A percentile compares a stretch with the other conserved stretches of the same genome.
Evolutionary conservation across 1,140 invertebrate species (phyloP).

Genomic region (Neodiprion virginianus): DNA sequence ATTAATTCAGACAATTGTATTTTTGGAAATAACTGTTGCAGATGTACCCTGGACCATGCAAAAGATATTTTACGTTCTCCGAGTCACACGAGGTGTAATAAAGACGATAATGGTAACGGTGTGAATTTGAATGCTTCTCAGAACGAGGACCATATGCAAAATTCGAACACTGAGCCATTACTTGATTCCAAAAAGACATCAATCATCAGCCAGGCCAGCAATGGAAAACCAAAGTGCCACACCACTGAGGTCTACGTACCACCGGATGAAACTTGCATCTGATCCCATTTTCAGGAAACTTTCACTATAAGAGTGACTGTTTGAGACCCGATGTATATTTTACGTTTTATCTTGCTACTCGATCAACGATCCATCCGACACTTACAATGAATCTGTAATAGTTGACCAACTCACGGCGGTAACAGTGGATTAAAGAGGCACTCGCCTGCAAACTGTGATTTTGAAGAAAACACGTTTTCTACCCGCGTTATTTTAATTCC

Average conservation of each 20-base stretch:
- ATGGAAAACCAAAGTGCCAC: not conserved
- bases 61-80: not conserved
- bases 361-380: too few relatives aligned
- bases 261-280: conserved; percentile 1
- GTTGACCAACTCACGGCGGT: too few relatives aligned
- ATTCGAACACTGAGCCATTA: not conserved
- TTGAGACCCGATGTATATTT: too few relatives aligned
- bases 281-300: not conserved
- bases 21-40: not conserved
- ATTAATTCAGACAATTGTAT: not conserved
- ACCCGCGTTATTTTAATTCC: too few relatives aligned
- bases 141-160: not conserved
- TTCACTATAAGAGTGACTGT: too few relatives aligned
- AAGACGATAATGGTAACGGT: not conserved
- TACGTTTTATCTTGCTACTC: too few relatives aligned
- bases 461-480: too few relatives aligned
- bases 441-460: too few relatives aligned
- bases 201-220: not conserved
- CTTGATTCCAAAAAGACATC: not conserved
- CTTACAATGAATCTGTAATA: too few relatives aligned
- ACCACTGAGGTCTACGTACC: not conserved
- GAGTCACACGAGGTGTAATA: not conserved
- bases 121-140: not conserved
- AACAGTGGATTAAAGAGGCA: too few relatives aligned
- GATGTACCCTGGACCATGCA: not conserved